A percentile compares a stretch with the other conserved stretches of the same genome.
These are phyloP conservation scores for Gadopsis bispinosus DNA, from an alignment of 2,797 vertebrate genomes.

Conservation along the genomic window DNA sequence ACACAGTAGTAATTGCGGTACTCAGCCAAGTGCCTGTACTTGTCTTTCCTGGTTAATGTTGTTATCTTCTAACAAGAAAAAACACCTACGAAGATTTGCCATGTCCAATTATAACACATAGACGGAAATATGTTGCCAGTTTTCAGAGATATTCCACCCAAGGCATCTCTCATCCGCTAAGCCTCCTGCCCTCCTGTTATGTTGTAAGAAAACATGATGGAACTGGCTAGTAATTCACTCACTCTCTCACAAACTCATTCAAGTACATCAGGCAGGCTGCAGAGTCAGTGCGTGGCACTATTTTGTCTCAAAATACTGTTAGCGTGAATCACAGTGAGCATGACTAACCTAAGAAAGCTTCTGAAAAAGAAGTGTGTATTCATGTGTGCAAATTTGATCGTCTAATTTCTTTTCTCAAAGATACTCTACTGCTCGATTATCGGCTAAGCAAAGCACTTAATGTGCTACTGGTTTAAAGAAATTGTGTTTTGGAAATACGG, in stretches of 20 bases:
- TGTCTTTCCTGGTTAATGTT: slow-evolving; percentile 1
- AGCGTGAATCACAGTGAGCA: background rate
- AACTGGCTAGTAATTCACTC: background rate
- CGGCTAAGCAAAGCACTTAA: background rate
- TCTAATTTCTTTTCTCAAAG: background rate
- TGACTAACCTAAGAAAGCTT: background rate
- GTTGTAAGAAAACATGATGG: slow-evolving; percentile 21
- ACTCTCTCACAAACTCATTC: background rate
- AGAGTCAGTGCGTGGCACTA: background rate
- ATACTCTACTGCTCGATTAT: background rate
- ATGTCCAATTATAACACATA: slow-evolving; percentile 3
- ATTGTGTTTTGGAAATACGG: background rate
- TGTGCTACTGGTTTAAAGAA: background rate
- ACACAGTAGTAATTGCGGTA: background rate
- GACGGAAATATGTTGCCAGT: background rate
- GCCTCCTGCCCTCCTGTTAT: background rate
- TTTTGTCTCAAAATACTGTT: background rate
- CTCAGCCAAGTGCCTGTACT: background rate
- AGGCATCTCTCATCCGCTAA: background rate
- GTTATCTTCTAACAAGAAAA: slow-evolving; percentile 16
- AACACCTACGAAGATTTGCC: background rate
- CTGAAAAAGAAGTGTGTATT: background rate
- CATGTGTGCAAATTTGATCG: background rate
- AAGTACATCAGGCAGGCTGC: background rate
- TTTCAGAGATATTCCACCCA: slow-evolving; percentile 1